These are phyloP conservation scores for Acleris cristana DNA, from an alignment of 2,888 invertebrate species.

Conservation along the genomic window DNA sequence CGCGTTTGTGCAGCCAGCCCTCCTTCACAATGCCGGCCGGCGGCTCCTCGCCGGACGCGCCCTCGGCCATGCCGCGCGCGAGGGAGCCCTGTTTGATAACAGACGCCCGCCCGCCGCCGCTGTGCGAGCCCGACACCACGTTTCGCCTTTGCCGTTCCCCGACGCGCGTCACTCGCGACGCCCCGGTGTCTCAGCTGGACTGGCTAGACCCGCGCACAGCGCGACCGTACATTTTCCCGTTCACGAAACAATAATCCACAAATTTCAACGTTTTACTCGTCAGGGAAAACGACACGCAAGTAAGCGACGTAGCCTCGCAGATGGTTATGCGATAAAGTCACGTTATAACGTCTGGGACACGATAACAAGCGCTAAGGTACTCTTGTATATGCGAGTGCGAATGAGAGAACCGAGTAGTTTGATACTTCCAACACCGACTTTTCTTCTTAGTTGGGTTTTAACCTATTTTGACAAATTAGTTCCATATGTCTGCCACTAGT, in stretches of 20 bases:
- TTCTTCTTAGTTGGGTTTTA: constrained; percentile 59
- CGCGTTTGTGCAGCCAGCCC: constrained; percentile 98
- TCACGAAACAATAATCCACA: constrained; percentile 41
- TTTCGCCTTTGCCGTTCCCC: constrained; percentile 46
- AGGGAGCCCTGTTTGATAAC: constrained; percentile 69
- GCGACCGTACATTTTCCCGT: constrained; percentile 62
- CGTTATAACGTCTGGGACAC: constrained; percentile 53
- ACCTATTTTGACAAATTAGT: constrained; percentile 82
- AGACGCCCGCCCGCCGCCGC: constrained; percentile 60
- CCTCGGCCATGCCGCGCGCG: constrained; percentile 79
- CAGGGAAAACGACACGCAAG: constrained; percentile 58
- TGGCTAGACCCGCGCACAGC: constrained; percentile 52
- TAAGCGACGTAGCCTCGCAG: constrained; percentile 77
- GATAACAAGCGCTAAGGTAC: constrained; percentile 41
- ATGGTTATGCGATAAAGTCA: constrained; percentile 49
- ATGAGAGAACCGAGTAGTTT: constrained; percentile 55
- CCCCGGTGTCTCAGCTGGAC: constrained; percentile 64
- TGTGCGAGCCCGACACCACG: constrained; percentile 52
- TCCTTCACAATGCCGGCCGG: constrained; percentile 90
- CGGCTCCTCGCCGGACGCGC: constrained; percentile 60
- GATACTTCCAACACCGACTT: constrained; percentile 42
- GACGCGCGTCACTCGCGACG: constrained; percentile 39
- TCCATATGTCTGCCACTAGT: constrained; percentile 73
- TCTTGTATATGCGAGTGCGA: constrained; percentile 43
- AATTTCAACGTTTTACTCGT: constrained; percentile 46